Evolutionary conservation across 2,113 vertebrate species (phyloP).

Genomic region (Plectropomus leopardus): DNA sequence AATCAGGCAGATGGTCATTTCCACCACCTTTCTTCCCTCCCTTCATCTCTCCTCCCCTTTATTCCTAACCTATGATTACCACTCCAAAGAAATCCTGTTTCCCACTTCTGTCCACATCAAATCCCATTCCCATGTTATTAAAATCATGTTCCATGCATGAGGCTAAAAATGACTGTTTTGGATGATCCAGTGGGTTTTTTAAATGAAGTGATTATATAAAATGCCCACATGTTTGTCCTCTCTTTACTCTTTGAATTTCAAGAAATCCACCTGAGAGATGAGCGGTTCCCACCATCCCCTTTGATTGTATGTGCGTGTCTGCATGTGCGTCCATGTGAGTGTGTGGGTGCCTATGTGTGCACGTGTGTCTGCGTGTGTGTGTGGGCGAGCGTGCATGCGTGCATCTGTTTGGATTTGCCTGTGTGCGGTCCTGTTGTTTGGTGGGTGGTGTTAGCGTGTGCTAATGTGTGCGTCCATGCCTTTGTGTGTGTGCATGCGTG

Average conservation of each 20-base stretch:
- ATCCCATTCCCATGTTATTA: slow-evolving; percentile 24
- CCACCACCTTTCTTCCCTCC: neutral
- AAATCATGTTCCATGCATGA: slow-evolving; percentile 5
- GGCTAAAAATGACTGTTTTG: slow-evolving; percentile 25
- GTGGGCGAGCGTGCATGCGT: slow-evolving; percentile 29
- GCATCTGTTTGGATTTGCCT: slow-evolving; percentile 39
- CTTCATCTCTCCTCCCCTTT: slow-evolving; percentile 40
- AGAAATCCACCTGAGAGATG: slow-evolving; percentile 54
- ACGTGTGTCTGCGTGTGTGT: slow-evolving; percentile 8
- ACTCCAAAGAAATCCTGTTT: slow-evolving; percentile 51
- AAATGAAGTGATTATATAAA: slow-evolving; percentile 59
- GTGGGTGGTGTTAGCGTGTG: slow-evolving; percentile 36
- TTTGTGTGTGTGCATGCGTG: slow-evolving; percentile 8
- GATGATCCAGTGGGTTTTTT: slow-evolving; percentile 9
- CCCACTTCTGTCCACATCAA: slow-evolving; percentile 29
- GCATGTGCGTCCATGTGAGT: neutral
- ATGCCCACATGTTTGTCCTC: slow-evolving; percentile 48
- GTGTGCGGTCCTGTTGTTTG: slow-evolving; percentile 4
- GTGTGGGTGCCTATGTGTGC: neutral
- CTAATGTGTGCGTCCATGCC: slow-evolving; percentile 10
- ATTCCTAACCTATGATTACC: slow-evolving; percentile 63
- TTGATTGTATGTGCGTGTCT: slow-evolving; percentile 34
- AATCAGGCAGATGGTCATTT: slow-evolving; percentile 40
- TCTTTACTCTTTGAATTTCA: slow-evolving; percentile 51
- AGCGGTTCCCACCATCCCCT: slow-evolving; percentile 52